Percentiles rank a stretch among this genome's conserved stretches.
phyloP scores from a whole-genome alignment of 1,140 invertebrate genomes.

The Drosophila athabasca region DNA sequence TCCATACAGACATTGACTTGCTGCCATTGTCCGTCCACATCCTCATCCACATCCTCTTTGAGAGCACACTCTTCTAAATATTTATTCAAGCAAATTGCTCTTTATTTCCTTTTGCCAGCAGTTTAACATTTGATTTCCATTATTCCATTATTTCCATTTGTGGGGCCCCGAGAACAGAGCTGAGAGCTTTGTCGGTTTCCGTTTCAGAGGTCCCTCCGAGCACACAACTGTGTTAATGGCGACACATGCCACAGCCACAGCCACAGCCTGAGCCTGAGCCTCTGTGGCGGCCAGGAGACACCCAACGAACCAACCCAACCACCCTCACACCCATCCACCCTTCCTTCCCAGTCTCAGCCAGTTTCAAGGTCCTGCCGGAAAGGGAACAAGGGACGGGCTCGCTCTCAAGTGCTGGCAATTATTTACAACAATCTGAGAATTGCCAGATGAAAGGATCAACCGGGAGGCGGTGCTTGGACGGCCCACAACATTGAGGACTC shows the following conservation, averaged over 20 bases:
- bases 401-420: slow-evolving; percentile 46
- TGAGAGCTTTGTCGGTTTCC: slow-evolving; percentile 57
- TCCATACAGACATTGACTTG: background rate
- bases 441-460: slow-evolving; percentile 35
- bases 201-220: slow-evolving; percentile 31
- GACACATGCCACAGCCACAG: slow-evolving; percentile 16
- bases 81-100: slow-evolving; percentile 60
- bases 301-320: too few relatives aligned
- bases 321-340: too few relatives aligned
- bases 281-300: too few relatives aligned
- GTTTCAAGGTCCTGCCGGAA: too few relatives aligned
- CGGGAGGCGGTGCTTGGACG: slow-evolving; percentile 4
- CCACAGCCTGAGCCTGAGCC: background rate
- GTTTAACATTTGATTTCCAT: slow-evolving; percentile 57
- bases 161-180: background rate
- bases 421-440: slow-evolving; percentile 52
- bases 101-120: slow-evolving; percentile 48
- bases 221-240: slow-evolving; percentile 46
- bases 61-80: slow-evolving; percentile 19
- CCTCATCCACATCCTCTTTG: too few relatives aligned
- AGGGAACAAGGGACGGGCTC: slow-evolving; percentile 19
- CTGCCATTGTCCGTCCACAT: too few relatives aligned
- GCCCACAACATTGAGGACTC: slow-evolving; percentile 6
- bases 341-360: too few relatives aligned
- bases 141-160: slow-evolving; percentile 46